Conservation (phyloP, 2,888 invertebrate species). For the Isoperla grammatica region DNA sequence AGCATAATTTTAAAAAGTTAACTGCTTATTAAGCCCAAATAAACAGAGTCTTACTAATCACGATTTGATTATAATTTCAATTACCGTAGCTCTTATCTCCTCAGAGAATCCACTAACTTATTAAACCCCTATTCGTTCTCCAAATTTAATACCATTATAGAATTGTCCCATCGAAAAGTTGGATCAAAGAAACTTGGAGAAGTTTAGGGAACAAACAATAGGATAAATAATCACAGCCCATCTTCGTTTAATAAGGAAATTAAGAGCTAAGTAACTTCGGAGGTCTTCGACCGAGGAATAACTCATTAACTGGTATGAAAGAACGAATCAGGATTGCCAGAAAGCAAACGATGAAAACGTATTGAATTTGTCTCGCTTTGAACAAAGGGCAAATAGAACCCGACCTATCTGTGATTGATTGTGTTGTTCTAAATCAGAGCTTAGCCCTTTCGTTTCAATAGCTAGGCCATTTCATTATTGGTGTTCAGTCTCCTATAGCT, state of each 20-base stretch:
- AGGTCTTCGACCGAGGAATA: constrained; percentile 5
- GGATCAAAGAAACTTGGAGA: constrained; percentile 9
- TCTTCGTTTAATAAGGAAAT: constrained; percentile 10
- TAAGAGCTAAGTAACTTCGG: not conserved
- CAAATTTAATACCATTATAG: constrained; percentile 15
- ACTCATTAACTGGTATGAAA: constrained; percentile 2
- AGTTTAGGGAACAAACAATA: constrained; percentile 13
- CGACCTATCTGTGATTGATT: no score
- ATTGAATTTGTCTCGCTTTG: no score
- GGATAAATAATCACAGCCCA: constrained; percentile 7
- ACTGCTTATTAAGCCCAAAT: no score
- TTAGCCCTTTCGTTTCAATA: no score
- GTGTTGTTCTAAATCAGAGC: no score
- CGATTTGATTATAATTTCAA: constrained; percentile 19
- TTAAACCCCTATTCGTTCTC: constrained; percentile 13
- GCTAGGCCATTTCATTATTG: no score
- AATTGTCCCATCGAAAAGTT: constrained; percentile 2
- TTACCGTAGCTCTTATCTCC: constrained; percentile 8
- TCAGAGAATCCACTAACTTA: constrained; percentile 7
- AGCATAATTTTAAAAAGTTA: no score
- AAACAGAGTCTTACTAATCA: no score
- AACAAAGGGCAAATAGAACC: no score
- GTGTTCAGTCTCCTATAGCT: no score
- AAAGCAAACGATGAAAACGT: constrained; percentile 4
- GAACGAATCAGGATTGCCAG: not conserved